A percentile compares a stretch with the other conserved stretches of the same genome.
Evolutionary conservation across 1,140 invertebrate species (phyloP).

Genomic region (Drosophila carrolli): DNA sequence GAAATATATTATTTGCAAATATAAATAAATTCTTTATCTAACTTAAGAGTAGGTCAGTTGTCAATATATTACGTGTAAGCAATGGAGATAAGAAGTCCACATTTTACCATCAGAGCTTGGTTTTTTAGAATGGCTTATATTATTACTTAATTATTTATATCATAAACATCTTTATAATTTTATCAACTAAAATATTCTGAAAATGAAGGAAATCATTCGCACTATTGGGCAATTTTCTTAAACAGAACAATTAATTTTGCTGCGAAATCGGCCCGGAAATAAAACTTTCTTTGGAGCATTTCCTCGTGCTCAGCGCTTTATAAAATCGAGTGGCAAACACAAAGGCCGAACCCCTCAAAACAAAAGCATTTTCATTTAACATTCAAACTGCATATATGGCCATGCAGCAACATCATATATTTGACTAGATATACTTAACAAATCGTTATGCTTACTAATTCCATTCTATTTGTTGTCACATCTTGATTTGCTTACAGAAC

Average conservation of each 20-base stretch:
- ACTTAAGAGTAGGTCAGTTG: not conserved
- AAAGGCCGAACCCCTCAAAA: slow-evolving; percentile 32
- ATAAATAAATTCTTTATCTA: not conserved
- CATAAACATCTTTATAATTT: too few species aligned
- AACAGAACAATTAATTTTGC: too few species aligned
- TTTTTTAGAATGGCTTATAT: not conserved
- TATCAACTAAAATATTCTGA: too few species aligned
- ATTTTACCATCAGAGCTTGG: too few species aligned
- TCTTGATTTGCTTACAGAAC: slow-evolving; percentile 52
- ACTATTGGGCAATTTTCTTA: too few species aligned
- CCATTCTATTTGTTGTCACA: slow-evolving; percentile 48
- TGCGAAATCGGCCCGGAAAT: slow-evolving; percentile 4
- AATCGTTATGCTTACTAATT: slow-evolving; percentile 50
- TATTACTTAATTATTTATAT: not conserved
- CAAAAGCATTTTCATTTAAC: slow-evolving; percentile 39
- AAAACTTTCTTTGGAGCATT: slow-evolving; percentile 26
- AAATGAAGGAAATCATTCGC: too few species aligned
- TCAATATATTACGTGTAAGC: not conserved
- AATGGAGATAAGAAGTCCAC: not conserved
- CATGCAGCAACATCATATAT: slow-evolving; percentile 19
- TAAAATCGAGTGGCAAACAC: slow-evolving; percentile 28
- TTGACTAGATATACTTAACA: slow-evolving; percentile 13
- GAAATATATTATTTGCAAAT: not conserved
- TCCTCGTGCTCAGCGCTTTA: slow-evolving; percentile 11
- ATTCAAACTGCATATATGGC: slow-evolving; percentile 35